Conservation (phyloP, 2,113 vertebrate genomes). For the Nothobranchius furzeri region DNA sequence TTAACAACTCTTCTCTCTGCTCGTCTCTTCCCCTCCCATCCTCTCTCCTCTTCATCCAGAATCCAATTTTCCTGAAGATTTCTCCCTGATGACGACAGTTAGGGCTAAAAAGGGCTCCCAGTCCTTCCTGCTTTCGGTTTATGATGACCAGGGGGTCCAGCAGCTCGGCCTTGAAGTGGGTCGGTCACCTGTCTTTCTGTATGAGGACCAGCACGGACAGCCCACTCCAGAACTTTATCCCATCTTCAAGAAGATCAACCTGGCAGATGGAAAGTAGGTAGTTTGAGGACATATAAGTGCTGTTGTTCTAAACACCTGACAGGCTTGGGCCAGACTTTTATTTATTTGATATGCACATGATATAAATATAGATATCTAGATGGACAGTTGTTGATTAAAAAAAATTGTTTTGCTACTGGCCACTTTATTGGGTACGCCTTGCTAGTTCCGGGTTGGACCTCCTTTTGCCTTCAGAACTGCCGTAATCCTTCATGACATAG, state of each 20-base stretch:
- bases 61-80: conserved; percentile 84
- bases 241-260: conserved; percentile 82
- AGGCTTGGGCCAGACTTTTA: too few species aligned
- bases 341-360: too few species aligned
- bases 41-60: conserved; percentile 65
- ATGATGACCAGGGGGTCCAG: conserved; percentile 82
- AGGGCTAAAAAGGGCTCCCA: conserved; percentile 80
- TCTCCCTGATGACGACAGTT: conserved; percentile 87
- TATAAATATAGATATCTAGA: too few species aligned
- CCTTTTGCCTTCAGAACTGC: too few species aligned
- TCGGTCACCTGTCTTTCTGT: conserved; percentile 82
- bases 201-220: conserved; percentile 82
- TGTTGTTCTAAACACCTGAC: neutral
- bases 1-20: conserved; percentile 26
- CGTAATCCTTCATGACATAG: too few species aligned
- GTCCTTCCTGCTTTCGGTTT: conserved; percentile 87
- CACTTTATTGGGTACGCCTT: too few species aligned
- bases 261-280: conserved; percentile 89
- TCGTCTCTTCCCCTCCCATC: neutral
- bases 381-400: too few species aligned
- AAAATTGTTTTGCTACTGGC: too few species aligned
- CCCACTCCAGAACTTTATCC: conserved; percentile 81
- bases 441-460: too few species aligned
- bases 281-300: neutral
- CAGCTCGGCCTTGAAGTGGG: conserved; percentile 89